Evolutionary conservation across 2,888 invertebrate species (phyloP), one percentile per base, ranked within the genome.

Genomic region (Congeria kusceri): DNA sequence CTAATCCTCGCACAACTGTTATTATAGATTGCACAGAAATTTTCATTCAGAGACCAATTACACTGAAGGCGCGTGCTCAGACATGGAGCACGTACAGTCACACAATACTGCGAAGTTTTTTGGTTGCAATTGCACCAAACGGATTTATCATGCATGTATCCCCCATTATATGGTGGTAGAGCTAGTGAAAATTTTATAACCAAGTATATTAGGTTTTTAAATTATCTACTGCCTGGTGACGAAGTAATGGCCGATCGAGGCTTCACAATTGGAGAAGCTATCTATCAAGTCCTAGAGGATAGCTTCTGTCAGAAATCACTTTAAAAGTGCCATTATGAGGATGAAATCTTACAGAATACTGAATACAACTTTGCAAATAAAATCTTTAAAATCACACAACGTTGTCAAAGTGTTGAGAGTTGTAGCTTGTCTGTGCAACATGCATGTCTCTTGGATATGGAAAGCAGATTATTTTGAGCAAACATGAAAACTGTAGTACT

Each of bases 191-290:
- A 39, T 0, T 44, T 23, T 44, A 62, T 32, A 23, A 62, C 13
- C 13, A 46, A 62, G 32, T 13, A 3, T 23, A 28, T 15, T 5
- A 20, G 62, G 3, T 62, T 62, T 25, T 20, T 62, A 20, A 25
- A 62, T 29, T 62, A 62, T 25, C 20, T 76, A 13, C 39, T 70
- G 44, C 70, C 76, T 18, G 70, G 76, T n/a, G 70, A 76, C 53
- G 64, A 65, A 27, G 27, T 58, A 11, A 65, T 65, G 65, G 61
- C 65, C 27, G 59, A 67, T 23, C 46, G 69, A 23, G 70, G 73
- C 29, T 77, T 65, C 27, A 69, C 57, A n/a, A 64, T 77, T 29
- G 29, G 63, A 23, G 69, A 69, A 29, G 53, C 46, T 15, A 49
- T 23, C 11, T 7, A 58, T 29, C 11, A 9, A 59, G 23, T 61